Conservation (phyloP, 2,888 invertebrate species). For the Herminia tarsipennalis region DNA sequence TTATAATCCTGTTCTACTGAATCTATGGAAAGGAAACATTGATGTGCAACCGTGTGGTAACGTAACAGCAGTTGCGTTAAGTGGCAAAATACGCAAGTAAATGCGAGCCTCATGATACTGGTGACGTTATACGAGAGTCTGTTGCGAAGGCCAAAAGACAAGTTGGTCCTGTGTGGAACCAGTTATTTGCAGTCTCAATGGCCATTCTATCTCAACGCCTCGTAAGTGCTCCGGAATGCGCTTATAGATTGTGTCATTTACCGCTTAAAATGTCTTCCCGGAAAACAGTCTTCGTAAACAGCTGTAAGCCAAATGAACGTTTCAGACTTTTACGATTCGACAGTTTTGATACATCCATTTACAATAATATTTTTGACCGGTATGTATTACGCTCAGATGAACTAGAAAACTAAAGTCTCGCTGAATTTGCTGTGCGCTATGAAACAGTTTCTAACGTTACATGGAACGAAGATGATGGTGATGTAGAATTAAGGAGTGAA, state of each 20-base stretch:
- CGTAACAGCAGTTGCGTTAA: constrained; percentile 48
- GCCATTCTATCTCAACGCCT: too few relatives aligned
- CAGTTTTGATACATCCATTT: constrained; percentile 34
- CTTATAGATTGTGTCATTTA: too few relatives aligned
- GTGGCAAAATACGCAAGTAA: too few relatives aligned
- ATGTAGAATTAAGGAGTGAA: too few relatives aligned
- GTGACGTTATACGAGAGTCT: constrained; percentile 38
- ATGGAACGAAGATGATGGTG: too few relatives aligned
- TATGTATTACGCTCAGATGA: constrained; percentile 31
- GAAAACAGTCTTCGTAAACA: too few relatives aligned
- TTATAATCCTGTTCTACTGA: too few relatives aligned
- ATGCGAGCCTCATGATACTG: constrained; percentile 44
- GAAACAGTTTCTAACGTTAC: too few relatives aligned
- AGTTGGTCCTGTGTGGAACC: constrained; percentile 32
- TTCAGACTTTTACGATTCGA: constrained; percentile 44
- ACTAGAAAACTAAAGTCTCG: constrained; percentile 38
- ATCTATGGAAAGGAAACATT: constrained; percentile 54
- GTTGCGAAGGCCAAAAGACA: constrained; percentile 33
- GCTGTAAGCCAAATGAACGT: constrained; percentile 37
- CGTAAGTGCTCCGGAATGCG: too few relatives aligned
- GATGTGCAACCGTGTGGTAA: constrained; percentile 54
- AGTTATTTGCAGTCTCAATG: too few relatives aligned
- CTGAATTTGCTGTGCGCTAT: constrained; percentile 47
- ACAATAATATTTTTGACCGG: constrained; percentile 45
- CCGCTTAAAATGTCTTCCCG: too few relatives aligned